Base-by-base conservation (phyloP, 2,113 vertebrate species). In the Empidonax traillii region DNA sequence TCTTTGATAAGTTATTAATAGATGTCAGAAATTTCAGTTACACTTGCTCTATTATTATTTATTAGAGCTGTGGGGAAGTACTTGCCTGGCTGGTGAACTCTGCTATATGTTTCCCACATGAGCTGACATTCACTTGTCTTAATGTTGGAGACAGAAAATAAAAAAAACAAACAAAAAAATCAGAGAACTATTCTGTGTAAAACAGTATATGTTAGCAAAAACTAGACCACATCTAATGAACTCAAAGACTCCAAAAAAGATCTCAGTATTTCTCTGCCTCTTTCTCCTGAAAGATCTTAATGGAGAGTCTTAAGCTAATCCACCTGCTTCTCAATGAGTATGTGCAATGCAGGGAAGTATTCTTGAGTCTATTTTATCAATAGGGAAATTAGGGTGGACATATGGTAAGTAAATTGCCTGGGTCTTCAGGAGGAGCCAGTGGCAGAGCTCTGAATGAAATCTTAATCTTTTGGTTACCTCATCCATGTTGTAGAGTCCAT, bases 1-100 rank as follows among this genome's bases (percentile, higher is more conserved):
- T 63, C 24, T 67, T 69, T 93, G 68, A 33, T 79, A 84, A 93
- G 83, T 91, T 93, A 77, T 87, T 94, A 95, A 84, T 61, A 80
- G 33, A 77, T 53, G 51, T 33, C 82, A 87, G 58, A 89, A 91
- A 96, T 77, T 90, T 91, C 74, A 92, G 43, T 84, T 82, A 46
- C 58, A 39, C 83, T 92, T 94, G 39, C 15, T 81, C 39, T 76
- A 66, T 80, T 52, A 37, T 47, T 88, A 49, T 52, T 92, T 84
- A 92, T 92, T 87, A 94, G 66, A 92, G 43, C n/a, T 84, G 14
- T 73, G 51, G 18, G 67, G 63, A 94, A 84, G 61, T 59, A 66
- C 25, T 85, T 90, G 74, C 51, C 81, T 92, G 65, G 30, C 53
- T 89, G 35, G 49, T 91, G 80, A 96, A 76, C 79, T n/a, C 41